phyloP scores from a whole-genome alignment of 1,140 invertebrate species.

The Zelostemma sp. region DNA sequence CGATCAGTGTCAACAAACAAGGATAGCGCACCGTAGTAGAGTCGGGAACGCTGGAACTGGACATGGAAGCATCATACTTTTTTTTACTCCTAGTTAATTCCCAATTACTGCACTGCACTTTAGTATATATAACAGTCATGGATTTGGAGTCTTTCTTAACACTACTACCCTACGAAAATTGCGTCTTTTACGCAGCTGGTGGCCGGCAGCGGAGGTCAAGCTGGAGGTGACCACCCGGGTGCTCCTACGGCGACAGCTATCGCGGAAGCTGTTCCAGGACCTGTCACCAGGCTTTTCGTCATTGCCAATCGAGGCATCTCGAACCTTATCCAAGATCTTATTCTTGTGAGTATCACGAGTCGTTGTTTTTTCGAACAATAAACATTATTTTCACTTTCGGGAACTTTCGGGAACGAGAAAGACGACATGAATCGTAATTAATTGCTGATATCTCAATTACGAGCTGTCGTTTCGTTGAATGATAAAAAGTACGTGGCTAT shows the following conservation, averaged over 20 bases:
- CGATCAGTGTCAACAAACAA: slow-evolving; percentile 45
- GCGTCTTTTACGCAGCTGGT: slow-evolving; percentile 75
- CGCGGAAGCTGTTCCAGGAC: slow-evolving; percentile 86
- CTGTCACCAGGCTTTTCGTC: slow-evolving; percentile 85
- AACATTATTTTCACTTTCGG: neutral
- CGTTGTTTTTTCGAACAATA: too few species aligned
- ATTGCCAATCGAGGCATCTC: slow-evolving; percentile 86
- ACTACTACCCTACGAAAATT: slow-evolving; percentile 18
- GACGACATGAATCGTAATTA: too few species aligned
- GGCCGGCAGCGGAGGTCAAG: slow-evolving; percentile 71
- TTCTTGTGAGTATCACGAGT: slow-evolving; percentile 78
- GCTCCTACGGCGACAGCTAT: slow-evolving; percentile 70
- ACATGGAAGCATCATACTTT: slow-evolving; percentile 60
- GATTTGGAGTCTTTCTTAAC: slow-evolving; percentile 14
- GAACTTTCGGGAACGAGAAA: too few species aligned
- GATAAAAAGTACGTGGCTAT: too few species aligned
- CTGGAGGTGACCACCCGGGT: slow-evolving; percentile 72
- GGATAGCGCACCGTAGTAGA: slow-evolving; percentile 62
- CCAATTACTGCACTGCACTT: slow-evolving; percentile 50
- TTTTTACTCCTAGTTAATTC: slow-evolving; percentile 49
- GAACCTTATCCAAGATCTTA: slow-evolving; percentile 87
- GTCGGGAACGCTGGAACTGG: slow-evolving; percentile 69
- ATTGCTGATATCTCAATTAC: too few species aligned
- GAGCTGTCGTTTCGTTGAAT: too few species aligned
- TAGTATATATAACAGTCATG: slow-evolving; percentile 37